Evolutionary conservation across 2,888 invertebrate species (phyloP).

Genomic region (Hololepta plana): DNA sequence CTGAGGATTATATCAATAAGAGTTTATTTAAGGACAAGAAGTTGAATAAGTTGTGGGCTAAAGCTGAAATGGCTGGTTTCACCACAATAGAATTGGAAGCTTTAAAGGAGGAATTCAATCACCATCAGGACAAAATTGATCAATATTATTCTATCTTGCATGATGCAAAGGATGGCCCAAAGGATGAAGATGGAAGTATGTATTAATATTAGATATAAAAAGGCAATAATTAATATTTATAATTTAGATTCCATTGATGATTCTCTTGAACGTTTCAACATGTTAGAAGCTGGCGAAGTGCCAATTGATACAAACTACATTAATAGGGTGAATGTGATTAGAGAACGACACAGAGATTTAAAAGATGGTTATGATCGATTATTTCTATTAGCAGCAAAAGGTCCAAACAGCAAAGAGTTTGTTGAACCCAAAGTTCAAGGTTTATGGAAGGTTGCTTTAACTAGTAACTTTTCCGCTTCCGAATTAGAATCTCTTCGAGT

Average conservation of each 20-base stretch:
- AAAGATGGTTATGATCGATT: slow-evolving; percentile 64
- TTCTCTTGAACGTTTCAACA: slow-evolving; percentile 53
- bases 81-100: slow-evolving; percentile 64
- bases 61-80: slow-evolving; percentile 78
- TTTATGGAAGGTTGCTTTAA: slow-evolving; percentile 67
- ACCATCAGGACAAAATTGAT: slow-evolving; percentile 86
- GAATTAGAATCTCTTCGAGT: slow-evolving; percentile 73
- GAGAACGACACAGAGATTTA: slow-evolving; percentile 57
- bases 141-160: slow-evolving; percentile 68
- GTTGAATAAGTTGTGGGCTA: slow-evolving; percentile 74
- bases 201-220: slow-evolving; percentile 8
- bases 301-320: slow-evolving; percentile 33
- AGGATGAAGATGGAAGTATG: slow-evolving; percentile 47
- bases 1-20: slow-evolving; percentile 48
- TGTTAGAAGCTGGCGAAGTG: slow-evolving; percentile 38
- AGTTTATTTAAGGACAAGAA: slow-evolving; percentile 80
- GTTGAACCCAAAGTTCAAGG: slow-evolving; percentile 81
- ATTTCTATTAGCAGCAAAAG: slow-evolving; percentile 54
- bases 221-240: slow-evolving; percentile 8
- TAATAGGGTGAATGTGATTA: slow-evolving; percentile 47
- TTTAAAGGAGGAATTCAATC: slow-evolving; percentile 73
- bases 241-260: slow-evolving; percentile 50
- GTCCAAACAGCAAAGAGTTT: slow-evolving; percentile 70
- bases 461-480: slow-evolving; percentile 60
- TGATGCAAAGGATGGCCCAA: slow-evolving; percentile 41